Evolutionary conservation across 2,888 invertebrate genomes (phyloP), one percentile per base, ranked within the genome.

Genomic region (Metacarcinus magister): DNA sequence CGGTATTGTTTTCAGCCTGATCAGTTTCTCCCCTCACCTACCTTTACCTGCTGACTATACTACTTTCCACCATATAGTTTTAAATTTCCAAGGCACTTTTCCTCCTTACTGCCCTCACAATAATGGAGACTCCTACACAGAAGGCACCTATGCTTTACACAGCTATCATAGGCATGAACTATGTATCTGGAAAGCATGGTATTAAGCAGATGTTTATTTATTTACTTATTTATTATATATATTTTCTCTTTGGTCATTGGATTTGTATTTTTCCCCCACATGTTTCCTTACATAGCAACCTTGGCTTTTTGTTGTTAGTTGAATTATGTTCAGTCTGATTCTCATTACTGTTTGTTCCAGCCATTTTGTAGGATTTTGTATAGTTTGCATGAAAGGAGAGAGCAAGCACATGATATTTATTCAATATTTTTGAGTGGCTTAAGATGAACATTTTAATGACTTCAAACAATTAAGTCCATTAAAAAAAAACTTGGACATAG

Each of bases 331-430:
- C 1, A 32, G 82, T 87, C 2, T 87, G 10, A 39, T 13, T 28
- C 39, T 87, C 2, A 67, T 67, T 67, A n/a, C 3, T 13, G 10
- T 87, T 91, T 28, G 28, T 46, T 46, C 46, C n/a, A 7, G 44
- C 7, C 10, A 46, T 48, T 19, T 48, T 91, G 91, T 91, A 28
- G 46, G 91, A 91, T 91, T 91, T 16, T 93, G 32, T 93, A 32
- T 43, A 75, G 43, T 82, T 93, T 93, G 75, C 93, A 93, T 93
- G 7, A 5, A 82, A 67, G 75, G 46, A 75, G 75, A 82, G 23
- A 75, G 44, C 75, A 93, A 44, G 48, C 48, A 19, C 91, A 48
- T 91, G 48, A 48, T 48, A 7, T 28, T 32, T 43, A 44, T 39
- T 7, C 28, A 43, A 1, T n/a, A 44, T n/a, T 43, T 32, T 4